Percentiles rank a stretch among this genome's conserved stretches.
phyloP scores from a whole-genome alignment of 2,888 invertebrate species.

The Drosophila robusta region DNA sequence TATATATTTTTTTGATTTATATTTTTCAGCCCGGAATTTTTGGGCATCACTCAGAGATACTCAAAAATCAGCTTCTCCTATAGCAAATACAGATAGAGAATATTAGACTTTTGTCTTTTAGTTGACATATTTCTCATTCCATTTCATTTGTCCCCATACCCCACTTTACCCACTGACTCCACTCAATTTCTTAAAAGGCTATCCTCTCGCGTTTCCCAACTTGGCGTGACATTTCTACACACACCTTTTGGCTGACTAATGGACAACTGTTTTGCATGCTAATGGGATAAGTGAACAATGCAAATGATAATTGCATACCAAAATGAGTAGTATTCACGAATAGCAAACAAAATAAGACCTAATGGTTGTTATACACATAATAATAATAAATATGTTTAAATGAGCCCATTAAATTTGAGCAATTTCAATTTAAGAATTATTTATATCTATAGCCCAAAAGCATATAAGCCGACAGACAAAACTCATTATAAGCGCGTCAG shows the following conservation, averaged over 20 bases:
- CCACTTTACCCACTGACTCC: no score
- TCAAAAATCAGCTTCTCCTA: no score
- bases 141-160: no score
- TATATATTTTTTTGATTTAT: no score
- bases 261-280: conserved; percentile 26
- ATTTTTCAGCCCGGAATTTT: no score
- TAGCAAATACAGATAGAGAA: no score
- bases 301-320: conserved; percentile 5
- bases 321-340: conserved; percentile 3
- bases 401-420: conserved; percentile 10
- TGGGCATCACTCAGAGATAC: no score
- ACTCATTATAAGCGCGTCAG: conserved; percentile 15
- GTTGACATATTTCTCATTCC: no score
- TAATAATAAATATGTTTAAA: conserved; percentile 4
- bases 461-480: conserved; percentile 2
- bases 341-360: conserved; percentile 5
- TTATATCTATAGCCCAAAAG: background rate
- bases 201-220: background rate
- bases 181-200: background rate
- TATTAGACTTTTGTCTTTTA: no score
- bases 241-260: conserved; percentile 34
- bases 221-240: conserved; percentile 6
- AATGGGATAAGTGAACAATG: conserved; percentile 18
- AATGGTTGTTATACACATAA: conserved; percentile 14
- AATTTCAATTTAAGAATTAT: conserved; percentile 7